Base-by-base conservation (phyloP, 2,113 vertebrate genomes). In the Elephantulus edwardii region DNA sequence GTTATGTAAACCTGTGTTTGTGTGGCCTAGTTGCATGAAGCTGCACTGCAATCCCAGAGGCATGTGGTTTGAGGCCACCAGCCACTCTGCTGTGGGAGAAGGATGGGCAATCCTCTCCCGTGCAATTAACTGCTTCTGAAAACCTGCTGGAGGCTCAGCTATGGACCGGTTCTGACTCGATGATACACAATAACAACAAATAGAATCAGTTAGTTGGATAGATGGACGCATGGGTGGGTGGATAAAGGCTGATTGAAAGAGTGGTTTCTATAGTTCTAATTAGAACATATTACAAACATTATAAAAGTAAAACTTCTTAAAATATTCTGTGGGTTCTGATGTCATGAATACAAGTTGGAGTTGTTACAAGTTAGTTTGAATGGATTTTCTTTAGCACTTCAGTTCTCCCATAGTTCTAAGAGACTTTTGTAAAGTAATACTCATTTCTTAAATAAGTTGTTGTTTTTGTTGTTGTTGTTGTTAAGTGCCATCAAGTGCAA, bases 391-490 rank as follows among this genome's bases (percentile, higher is more conserved):
- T 72, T 72, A 48, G 54, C 58, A 81, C 13, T 48, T 6, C 62
- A 91, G 19, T 91, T 72, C 6, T 54, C 44, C 17, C 13, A 50
- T 2, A 50, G 52, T 77, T 76, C 76, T 14, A 56, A 77, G 78
- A 82, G 40, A 42, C 35, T 24, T 17, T 56, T n/a, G n/a, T n/a
- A n/a, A n/a, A n/a, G n/a, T n/a, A n/a, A 38, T 66, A 17, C 20
- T 79, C 75, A 38, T 66, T 75, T 79, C n/a, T 58, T 38, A 74
- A 93, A 83, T n/a, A n/a, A n/a, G n/a, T n/a, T n/a, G n/a, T n/a
- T n/a, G n/a, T n/a, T n/a, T n/a, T n/a, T n/a, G n/a, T n/a, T n/a
- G n/a, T n/a, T n/a, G n/a, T n/a, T n/a, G n/a, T n/a, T n/a, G n/a
- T n/a, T n/a, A n/a, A n/a, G n/a, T n/a, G n/a, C n/a, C n/a, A n/a